Conservation (phyloP, 1,140 invertebrate species). For the Mactra quadrangularis region DNA sequence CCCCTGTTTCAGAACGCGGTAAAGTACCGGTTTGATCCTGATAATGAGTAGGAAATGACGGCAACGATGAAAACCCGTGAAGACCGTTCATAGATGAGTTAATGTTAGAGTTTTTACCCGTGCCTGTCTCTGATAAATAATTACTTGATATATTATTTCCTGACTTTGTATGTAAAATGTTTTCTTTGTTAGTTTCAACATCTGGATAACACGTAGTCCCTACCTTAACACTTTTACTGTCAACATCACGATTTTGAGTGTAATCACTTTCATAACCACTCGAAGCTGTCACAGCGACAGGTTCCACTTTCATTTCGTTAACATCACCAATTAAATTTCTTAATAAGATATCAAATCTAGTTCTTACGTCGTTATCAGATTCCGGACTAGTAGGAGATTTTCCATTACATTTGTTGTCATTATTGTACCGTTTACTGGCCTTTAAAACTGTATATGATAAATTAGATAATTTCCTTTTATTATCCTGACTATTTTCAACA, state of each 20-base stretch:
- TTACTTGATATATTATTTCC: not conserved
- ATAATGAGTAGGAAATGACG: constrained; percentile 38
- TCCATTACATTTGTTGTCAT: constrained; percentile 25
- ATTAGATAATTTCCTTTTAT: constrained; percentile 17
- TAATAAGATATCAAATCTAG: constrained; percentile 47
- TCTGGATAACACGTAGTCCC: not conserved
- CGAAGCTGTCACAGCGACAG: constrained; percentile 70
- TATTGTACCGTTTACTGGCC: constrained; percentile 47
- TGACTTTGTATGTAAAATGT: not conserved
- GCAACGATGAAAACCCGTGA: constrained; percentile 44
- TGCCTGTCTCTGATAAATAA: constrained; percentile 49
- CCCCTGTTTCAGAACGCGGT: not conserved
- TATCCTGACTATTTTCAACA: constrained; percentile 22
- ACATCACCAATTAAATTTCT: constrained; percentile 53
- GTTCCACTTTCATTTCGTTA: constrained; percentile 46
- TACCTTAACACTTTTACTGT: not conserved
- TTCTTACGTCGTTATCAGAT: constrained; percentile 45
- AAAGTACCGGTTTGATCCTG: not conserved
- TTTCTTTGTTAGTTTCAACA: constrained; percentile 23
- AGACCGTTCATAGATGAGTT: constrained; percentile 11
- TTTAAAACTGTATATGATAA: constrained; percentile 48
- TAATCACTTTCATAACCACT: constrained; percentile 77
- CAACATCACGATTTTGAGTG: constrained; percentile 46
- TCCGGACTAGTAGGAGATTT: constrained; percentile 37
- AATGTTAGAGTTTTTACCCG: constrained; percentile 39